Evolutionary conservation across 1,140 invertebrate species (phyloP).

Genomic region (Drosophila melanogaster): Release_6_plus_ISO1_MT NT_033777.3:29262001-29262500

Average conservation of each 20-base stretch:
- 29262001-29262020: conserved; percentile 1
- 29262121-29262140: not conserved
- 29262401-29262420: not conserved
- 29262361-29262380: conserved; percentile 1
- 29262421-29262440: conserved; percentile 1
- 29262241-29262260: not conserved
- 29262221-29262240: not conserved
- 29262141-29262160: conserved; percentile 14
- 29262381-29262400: conserved; percentile 5
- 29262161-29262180: not conserved
- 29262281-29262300: not conserved
- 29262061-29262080: conserved; percentile 45
- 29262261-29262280: conserved; percentile 12
- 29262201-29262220: not conserved
- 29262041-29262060: conserved; percentile 21
- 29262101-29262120: not conserved
- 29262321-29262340: not conserved
- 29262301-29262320: not conserved
- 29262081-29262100: conserved; percentile 41
- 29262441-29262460: conserved; percentile 25
- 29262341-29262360: conserved; percentile 12
- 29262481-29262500: conserved; percentile 19
- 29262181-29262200: not conserved
- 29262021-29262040: conserved; percentile 15
- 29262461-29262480: not conserved